These are phyloP conservation scores for Grammomys surdaster DNA, from an alignment of 2,113 vertebrate species.

Conservation along the genomic window DNA sequence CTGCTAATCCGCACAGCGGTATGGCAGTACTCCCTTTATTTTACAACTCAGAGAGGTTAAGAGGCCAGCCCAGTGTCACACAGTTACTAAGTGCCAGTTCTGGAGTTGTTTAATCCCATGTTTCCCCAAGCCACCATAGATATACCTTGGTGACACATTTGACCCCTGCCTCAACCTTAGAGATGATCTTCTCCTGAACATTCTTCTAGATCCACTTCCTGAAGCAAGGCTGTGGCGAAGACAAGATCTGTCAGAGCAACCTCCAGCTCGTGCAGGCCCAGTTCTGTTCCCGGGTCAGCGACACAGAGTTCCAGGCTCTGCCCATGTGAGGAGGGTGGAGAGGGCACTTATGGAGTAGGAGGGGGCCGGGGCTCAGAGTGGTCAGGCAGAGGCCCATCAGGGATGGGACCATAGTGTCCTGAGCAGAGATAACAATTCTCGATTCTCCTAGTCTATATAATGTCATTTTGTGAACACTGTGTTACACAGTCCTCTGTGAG, in stretches of 20 bases:
- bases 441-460: neutral
- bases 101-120: neutral
- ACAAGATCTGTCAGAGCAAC: constrained; percentile 97
- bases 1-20: neutral
- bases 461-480: neutral
- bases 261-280: constrained; percentile 89
- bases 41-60: neutral
- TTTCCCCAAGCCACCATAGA: neutral
- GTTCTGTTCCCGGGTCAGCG: constrained; percentile 89
- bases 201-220: constrained; percentile 92
- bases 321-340: constrained; percentile 86
- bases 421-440: neutral
- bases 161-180: neutral
- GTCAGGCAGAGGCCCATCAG: neutral
- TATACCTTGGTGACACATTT: neutral
- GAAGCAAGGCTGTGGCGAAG: constrained; percentile 94
- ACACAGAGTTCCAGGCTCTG: constrained; percentile 91
- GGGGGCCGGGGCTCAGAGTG: neutral
- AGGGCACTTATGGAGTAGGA: neutral
- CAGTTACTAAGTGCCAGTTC: neutral
- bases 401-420: neutral
- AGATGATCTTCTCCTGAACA: neutral
- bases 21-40: neutral
- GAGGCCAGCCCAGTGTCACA: neutral
- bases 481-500: neutral